Evolutionary conservation across 2,888 invertebrate species (phyloP).

Genomic region (Drosophila lutescens): DNA sequence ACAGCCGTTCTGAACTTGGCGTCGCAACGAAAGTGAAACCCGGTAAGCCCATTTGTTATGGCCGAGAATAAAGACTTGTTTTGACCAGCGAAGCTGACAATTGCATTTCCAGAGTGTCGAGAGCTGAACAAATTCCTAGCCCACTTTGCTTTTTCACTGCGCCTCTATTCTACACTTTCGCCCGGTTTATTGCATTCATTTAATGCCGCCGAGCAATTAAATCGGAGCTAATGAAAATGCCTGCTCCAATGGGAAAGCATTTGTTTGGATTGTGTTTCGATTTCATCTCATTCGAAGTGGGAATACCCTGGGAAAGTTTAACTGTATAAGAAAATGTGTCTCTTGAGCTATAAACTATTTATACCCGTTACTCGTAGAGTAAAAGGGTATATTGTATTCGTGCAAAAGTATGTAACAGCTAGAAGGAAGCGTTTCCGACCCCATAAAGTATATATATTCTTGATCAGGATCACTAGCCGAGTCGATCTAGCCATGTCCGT

Average conservation of each 20-base stretch:
- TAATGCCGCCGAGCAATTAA: slow-evolving; percentile 56
- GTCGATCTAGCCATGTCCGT: no score
- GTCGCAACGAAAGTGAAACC: slow-evolving; percentile 67
- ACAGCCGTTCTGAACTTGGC: slow-evolving; percentile 40
- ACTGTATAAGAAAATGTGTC: no score
- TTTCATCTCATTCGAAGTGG: slow-evolving; percentile 5
- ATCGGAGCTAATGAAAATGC: slow-evolving; percentile 44
- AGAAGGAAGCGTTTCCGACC: no score
- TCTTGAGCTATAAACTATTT: no score
- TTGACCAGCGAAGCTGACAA: slow-evolving; percentile 9
- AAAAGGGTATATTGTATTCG: no score
- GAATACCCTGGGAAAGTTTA: slow-evolving; percentile 6
- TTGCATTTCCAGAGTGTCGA: slow-evolving; percentile 11
- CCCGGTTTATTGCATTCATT: slow-evolving; percentile 61
- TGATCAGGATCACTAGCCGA: no score
- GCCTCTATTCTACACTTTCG: slow-evolving; percentile 67
- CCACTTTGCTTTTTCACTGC: slow-evolving; percentile 24
- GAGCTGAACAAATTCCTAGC: slow-evolving; percentile 36
- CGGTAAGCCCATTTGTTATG: slow-evolving; percentile 53
- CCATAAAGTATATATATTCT: no score
- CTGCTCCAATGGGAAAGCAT: slow-evolving; percentile 43
- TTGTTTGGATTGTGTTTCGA: neutral
- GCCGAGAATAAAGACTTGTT: slow-evolving; percentile 48
- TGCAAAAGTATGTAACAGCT: no score
- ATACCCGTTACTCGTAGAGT: no score